Base-by-base conservation (phyloP, 2,797 vertebrate species). In the Morus bassanus region DNA sequence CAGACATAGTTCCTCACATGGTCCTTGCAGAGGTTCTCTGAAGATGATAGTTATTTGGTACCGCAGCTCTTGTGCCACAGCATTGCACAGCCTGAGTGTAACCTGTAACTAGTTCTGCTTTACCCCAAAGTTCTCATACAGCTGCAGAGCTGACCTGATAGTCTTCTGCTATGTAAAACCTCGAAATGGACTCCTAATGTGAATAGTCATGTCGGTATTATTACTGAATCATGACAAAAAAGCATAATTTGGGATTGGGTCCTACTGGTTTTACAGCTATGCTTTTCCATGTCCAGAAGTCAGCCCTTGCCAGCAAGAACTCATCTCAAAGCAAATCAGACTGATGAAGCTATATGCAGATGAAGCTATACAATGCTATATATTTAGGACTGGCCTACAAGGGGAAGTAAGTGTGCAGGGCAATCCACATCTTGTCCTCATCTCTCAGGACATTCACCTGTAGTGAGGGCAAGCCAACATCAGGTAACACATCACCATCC, bases 401-500 rank as follows among this genome's bases (percentile, higher is more conserved):
- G 60, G 14, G 12, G 35, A 54, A n/a, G 18, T 9, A 61, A 68
- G 17, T 9, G 0, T 53, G 28, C 17, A 17, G 17, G 10, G 10
- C n/a, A 50, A 37, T 14, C 48, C 41, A 30, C 24, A 24, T 25
- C 16, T 22, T 0, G 0, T 9, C 63, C 10, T 23, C 16, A n/a
- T 60, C 27, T 51, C 48, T 30, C 2, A 3, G 25, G 43, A 46
- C 28, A 23, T 41, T 85, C 27, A 56, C 9, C 18, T 39, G 6
- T 24, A 22, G 6, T 28, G 35, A 84, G 67, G 23, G 19, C 25
- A 65, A 41, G 23, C 53, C n/a, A 78, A 28, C 41, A 43, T 30
- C 21, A 48, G 50, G 50, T 22, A 88, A 50, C n/a, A 63, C 4
- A 45, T 68, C 65, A 28, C 19, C 33, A 27, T 21, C 30, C 75